Evolutionary conservation across 2,113 vertebrate species (phyloP).

Genomic region (Mirza zaza): DNA sequence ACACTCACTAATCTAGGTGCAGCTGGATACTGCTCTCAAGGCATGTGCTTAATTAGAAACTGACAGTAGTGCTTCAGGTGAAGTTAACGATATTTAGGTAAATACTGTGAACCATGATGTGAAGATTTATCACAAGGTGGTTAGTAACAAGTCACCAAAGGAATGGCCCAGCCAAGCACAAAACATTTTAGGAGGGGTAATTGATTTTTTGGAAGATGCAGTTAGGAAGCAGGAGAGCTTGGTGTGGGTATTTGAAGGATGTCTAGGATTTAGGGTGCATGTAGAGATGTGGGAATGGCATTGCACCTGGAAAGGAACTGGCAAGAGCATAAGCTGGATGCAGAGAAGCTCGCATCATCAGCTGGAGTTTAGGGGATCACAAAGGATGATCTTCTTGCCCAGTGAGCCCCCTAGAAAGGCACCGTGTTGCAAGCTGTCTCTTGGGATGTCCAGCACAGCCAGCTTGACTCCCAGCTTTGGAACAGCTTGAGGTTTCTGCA

Average conservation of each 20-base stretch:
- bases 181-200: too few relatives aligned
- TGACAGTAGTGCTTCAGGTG: neutral
- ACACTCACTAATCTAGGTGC: rapidly evolving
- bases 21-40: rapidly evolving
- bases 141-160: neutral
- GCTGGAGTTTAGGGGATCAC: neutral
- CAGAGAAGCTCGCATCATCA: neutral
- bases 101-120: neutral
- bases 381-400: rapidly evolving
- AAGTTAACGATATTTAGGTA: neutral
- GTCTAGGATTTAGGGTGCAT: too few relatives aligned
- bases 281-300: neutral
- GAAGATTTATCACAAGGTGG: neutral
- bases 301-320: neutral
- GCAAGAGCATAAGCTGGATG: neutral
- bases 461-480: neutral
- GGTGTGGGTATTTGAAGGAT: rapidly evolving
- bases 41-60: neutral
- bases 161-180: neutral
- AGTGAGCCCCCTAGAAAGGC: neutral
- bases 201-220: neutral
- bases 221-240: neutral
- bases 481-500: neutral
- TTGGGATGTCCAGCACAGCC: neutral
- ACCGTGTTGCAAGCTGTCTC: rapidly evolving